Evolutionary conservation across 2,888 invertebrate genomes (phyloP), one percentile per base, ranked within the genome.

Genomic region (Aproaerema taeniolella): DNA sequence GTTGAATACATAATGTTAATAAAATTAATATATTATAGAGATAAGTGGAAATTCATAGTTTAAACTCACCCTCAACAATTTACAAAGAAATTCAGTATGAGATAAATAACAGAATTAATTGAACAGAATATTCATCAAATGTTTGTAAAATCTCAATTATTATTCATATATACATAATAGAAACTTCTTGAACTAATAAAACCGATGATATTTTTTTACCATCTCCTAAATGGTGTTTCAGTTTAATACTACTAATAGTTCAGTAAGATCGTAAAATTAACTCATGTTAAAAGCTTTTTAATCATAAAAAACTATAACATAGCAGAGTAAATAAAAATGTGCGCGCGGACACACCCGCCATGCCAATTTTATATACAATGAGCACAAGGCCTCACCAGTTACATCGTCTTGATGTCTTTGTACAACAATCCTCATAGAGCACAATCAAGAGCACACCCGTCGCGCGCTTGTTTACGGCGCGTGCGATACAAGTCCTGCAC

Each of bases 61-160:
- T 59, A 54, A 58, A 65, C 60, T 67, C 67, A 67, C 63, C 63
- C 69, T 71, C 74, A 78, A 78, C 68, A 81, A 80, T 80, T 76
- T 81, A 81, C 75, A 75, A 70, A 66, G 67, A 62, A 64, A 68
- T 67, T 75, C 67, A 58, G 64, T 68, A 61, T 51, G 67, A 65
- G 51, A 58, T 51, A 62, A 59, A 52, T 49, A 60, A 66, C 58
- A 61, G 58, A 57, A 59, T 47, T 10, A 30, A 15, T 30, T 37
- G 30, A 37, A 37, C 37, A 29, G 20, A 37, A 30, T 37, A 49
- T 45, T 50, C 45, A 50, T 46, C 46, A 48, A 52, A 53, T 47
- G 57, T 52, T 55, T 52, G 56, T 56, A 60, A 58, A 63, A 62
- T n/a, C 49, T 60, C 53, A 61, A 65, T n/a, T 6, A 20, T 63